Base-by-base conservation (phyloP, 2,797 vertebrate genomes). In the Dermochelys coriacea region DNA sequence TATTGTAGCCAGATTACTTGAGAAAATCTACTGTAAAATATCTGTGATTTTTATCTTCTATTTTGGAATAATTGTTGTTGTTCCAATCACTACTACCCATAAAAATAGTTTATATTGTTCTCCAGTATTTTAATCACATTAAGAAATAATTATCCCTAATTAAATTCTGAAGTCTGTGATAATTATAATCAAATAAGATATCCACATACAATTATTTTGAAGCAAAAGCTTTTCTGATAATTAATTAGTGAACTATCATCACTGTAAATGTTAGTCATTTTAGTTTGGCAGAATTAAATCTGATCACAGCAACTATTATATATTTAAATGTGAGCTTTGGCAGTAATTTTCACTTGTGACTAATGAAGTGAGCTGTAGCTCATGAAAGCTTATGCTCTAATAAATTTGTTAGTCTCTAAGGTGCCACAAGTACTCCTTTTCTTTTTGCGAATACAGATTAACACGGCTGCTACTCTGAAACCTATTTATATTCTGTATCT, bases 151-250 rank as follows among this genome's bases (percentile, higher is more conserved):
- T 97, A 77, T 91, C 96, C 88, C 85, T 98, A 98, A 98, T 98
- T 98, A 98, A 98, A 95, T 98, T 98, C 94, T 97, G 80, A 95
- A 95, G 95, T 93, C 95, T 97, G 83, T 98, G 97, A 97, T 98
- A 98, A 98, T 98, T 98, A 97, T 92, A 97, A 96, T 98, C 97
- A 98, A 98, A 97, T 97, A 98, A 95, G 93, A 95, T 95, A 97
- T 82, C 96, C 92, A 90, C 96, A 97, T 97, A 94, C 94, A 97
- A 97, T 98, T 96, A 96, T 85, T 93, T 87, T 87, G 93, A 95
- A 97, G 96, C 96, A 97, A 98, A 98, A 95, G 89, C 79, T 91
- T 27, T 97, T 96, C 97, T 97, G 95, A 97, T 97, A 95, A 95
- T 98, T 98, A 98, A 98, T 98, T 98, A 98, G 96, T 96, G 93